Conservation (phyloP, 2,797 vertebrate genomes). For the Eulemur rubriventer region DNA sequence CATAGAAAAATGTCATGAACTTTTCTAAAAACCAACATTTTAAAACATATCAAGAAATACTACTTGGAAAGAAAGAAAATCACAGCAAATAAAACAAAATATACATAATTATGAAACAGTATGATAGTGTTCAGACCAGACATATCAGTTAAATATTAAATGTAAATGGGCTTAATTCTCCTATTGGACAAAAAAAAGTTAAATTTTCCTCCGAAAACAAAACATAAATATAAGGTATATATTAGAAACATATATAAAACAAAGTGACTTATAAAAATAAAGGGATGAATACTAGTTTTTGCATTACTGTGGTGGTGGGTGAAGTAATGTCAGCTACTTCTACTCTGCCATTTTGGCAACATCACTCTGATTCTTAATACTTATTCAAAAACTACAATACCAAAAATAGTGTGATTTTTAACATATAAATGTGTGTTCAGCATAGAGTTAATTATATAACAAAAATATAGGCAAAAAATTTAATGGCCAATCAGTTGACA, state of each 20-base stretch:
- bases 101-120: neutral
- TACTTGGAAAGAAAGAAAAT: neutral
- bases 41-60: neutral
- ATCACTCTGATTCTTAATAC: neutral
- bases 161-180: neutral
- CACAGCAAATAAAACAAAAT: neutral
- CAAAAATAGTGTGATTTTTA: neutral
- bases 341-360: neutral
- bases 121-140: neutral
- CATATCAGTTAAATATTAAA: neutral
- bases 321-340: neutral
- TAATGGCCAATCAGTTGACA: neutral
- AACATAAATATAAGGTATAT: neutral
- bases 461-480: neutral
- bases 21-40: neutral
- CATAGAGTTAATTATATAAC: neutral
- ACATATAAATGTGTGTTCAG: neutral
- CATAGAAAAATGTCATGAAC: neutral
- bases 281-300: neutral
- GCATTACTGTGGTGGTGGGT: neutral
- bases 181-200: neutral
- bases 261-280: neutral
- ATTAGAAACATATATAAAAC: too few species aligned
- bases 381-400: neutral
- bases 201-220: neutral